Evolutionary conservation across 2,888 invertebrate species (phyloP), one percentile per base, ranked within the genome.

Genomic region (Drosophila multiciliata): DNA sequence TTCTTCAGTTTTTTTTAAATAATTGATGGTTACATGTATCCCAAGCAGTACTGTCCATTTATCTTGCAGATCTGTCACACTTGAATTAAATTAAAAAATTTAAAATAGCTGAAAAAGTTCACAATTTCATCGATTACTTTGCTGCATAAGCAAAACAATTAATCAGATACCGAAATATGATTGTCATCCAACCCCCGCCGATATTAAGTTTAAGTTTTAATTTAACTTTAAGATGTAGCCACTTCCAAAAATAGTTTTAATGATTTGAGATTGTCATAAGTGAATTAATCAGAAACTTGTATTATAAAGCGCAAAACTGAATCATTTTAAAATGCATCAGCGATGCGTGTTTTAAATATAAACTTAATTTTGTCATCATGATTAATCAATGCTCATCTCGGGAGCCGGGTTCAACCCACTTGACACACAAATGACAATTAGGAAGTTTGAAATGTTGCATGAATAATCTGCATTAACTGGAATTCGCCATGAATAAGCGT

Each of bases 401-500:
- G 6, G 26, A 4, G 26, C 0, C 26, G 9, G 9, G 3, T 23
- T 23, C 17, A 32, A 17, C 1, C 8, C 9, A 23, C 36, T 36
- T 33, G 12, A 6, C 17, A 23, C 33, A 38, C 59, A 33, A 12
- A n/a, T 26, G 17, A 12, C 32, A 49, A 53, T 52, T 45, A 57
- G 40, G 6, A 59, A 60, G 35, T 33, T 55, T 20, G 11, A 49
- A 32, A 48, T 55, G 23, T 54, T 23, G 35, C 35, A 49, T 54
- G 35, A 8, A 45, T 35, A 59, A 65, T 59, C 38, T 45, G 38
- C 36, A 50, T 49, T 42, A 32, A 54, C 49, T 52, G 62, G 35
- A 26, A 32, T 32, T 12, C 29, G n/a, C 48, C 12, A 65, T 49
- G 29, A 66, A 63, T 63, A 49, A 57, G 63, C 49, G 42, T 6